phyloP scores from a whole-genome alignment of 2,113 vertebrate species.

The Ammodytes dubius region DNA sequence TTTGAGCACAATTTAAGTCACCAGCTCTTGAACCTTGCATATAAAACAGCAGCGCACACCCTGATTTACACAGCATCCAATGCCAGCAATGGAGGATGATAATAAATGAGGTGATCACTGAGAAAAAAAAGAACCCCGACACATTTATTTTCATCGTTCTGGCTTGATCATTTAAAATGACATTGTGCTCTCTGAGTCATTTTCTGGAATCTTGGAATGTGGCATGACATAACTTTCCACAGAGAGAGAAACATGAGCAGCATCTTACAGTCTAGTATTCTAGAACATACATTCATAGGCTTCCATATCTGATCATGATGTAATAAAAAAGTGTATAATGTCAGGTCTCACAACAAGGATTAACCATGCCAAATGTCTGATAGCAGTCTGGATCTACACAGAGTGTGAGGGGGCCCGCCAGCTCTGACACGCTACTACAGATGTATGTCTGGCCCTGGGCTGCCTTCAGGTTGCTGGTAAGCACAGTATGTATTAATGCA shows the following conservation, averaged over 20 bases:
- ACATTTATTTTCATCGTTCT: not conserved
- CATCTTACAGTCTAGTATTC: not conserved
- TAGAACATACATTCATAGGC: not conserved
- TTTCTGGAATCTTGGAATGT: not conserved
- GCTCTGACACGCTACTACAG: too few relatives aligned
- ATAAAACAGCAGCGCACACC: slow-evolving; percentile 1
- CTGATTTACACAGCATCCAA: not conserved
- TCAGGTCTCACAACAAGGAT: not conserved
- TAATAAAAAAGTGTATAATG: not conserved
- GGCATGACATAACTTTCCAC: not conserved
- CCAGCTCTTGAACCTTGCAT: not conserved
- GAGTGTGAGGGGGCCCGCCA: too few relatives aligned
- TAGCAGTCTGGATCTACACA: not conserved
- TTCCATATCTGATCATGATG: not conserved
- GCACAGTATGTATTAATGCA: too few relatives aligned
- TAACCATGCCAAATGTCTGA: too few relatives aligned
- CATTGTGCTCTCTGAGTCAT: not conserved
- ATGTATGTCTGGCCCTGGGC: too few relatives aligned
- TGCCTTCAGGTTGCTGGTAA: too few relatives aligned
- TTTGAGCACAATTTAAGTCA: not conserved
- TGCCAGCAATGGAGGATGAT: not conserved
- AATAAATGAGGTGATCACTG: not conserved
- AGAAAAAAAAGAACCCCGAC: not conserved
- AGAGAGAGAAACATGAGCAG: not conserved
- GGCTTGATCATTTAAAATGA: slow-evolving; percentile 1